Percentiles rank a stretch among this genome's conserved stretches.
Evolutionary conservation across 2,797 vertebrate genomes (phyloP).

Genomic region (Mormyrus hasselquistii): DNA sequence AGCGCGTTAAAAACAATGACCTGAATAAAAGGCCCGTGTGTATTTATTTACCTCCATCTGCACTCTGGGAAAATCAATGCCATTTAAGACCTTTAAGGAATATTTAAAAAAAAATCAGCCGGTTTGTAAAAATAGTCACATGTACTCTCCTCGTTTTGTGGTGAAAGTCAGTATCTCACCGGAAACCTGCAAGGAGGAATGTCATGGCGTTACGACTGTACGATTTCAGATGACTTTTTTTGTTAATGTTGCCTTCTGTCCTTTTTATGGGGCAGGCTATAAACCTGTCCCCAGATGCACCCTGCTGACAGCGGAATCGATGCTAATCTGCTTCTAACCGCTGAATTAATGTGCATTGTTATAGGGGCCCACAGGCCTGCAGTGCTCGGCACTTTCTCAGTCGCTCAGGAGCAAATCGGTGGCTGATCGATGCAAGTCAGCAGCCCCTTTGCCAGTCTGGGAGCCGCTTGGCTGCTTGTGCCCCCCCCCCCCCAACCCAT

Average conservation of each 20-base stretch:
- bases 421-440: conserved; percentile 51
- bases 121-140: background rate
- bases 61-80: background rate
- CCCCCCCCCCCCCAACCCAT: background rate
- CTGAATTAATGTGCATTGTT: conserved; percentile 53
- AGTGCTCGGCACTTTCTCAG: conserved; percentile 55
- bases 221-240: background rate
- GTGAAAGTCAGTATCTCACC: background rate
- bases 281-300: conserved; percentile 20
- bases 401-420: conserved; percentile 55
- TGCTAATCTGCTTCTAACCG: conserved; percentile 52
- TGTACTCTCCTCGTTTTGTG: background rate
- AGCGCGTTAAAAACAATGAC: background rate
- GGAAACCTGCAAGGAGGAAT: background rate
- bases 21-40: background rate
- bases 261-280: background rate
- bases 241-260: conserved; percentile 7
- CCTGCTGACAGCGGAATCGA: conserved; percentile 46
- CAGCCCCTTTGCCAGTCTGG: conserved; percentile 29
- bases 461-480: background rate
- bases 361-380: conserved; percentile 34
- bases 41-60: background rate
- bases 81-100: background rate
- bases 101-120: background rate
- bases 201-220: background rate